These are phyloP conservation scores for Coryphaenoides rupestris DNA, from an alignment of 2,113 vertebrate species.

Conservation along the genomic window DNA sequence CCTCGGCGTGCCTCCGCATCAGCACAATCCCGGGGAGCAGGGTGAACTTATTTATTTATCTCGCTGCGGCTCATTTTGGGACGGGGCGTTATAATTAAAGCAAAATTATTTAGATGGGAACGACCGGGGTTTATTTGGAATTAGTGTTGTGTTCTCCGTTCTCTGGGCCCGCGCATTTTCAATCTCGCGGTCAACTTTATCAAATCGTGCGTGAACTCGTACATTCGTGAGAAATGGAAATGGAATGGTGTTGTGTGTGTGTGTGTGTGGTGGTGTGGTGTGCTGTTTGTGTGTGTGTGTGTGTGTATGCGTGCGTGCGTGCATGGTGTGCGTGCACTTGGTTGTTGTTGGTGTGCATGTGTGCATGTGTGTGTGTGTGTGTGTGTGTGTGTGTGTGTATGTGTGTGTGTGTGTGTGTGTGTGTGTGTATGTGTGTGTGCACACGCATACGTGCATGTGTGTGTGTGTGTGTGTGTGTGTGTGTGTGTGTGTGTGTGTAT, in stretches of 20 bases:
- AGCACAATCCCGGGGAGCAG: slow-evolving; percentile 74
- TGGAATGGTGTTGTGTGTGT: slow-evolving; percentile 22
- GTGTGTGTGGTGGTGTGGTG: too few relatives aligned
- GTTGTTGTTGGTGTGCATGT: too few relatives aligned
- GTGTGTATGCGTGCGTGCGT: too few relatives aligned
- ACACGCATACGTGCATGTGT: too few relatives aligned
- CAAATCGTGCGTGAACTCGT: slow-evolving; percentile 21
- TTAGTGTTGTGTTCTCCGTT: slow-evolving; percentile 51
- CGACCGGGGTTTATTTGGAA: slow-evolving; percentile 60
- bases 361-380: too few relatives aligned
- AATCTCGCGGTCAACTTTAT: slow-evolving; percentile 56
- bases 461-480: too few relatives aligned
- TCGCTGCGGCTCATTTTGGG: slow-evolving; percentile 65
- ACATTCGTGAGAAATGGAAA: slow-evolving; percentile 33
- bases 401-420: too few relatives aligned
- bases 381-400: too few relatives aligned
- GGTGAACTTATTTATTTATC: slow-evolving; percentile 76
- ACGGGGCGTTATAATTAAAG: slow-evolving; percentile 72
- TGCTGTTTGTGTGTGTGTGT: too few relatives aligned
- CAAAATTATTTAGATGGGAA: slow-evolving; percentile 67
- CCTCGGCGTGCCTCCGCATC: slow-evolving; percentile 76
- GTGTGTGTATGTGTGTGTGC: too few relatives aligned
- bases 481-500: too few relatives aligned
- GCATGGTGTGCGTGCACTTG: too few relatives aligned
- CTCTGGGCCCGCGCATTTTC: slow-evolving; percentile 53